Conservation (phyloP, 2,797 vertebrate species). For the Decapterus maruadsi region DNA sequence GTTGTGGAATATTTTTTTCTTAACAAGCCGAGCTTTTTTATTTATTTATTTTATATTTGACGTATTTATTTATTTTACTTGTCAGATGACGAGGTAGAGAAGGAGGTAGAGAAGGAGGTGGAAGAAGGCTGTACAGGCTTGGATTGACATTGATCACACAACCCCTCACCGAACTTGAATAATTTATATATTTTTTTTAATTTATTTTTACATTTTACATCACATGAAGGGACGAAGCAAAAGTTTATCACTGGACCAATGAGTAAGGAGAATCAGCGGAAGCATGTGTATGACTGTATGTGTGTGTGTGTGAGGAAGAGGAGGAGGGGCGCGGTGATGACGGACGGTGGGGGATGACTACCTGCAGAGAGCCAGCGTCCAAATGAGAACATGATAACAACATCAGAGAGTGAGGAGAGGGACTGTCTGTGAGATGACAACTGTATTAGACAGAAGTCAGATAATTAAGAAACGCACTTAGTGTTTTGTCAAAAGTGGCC, state of each 20-base stretch:
- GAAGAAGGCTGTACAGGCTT: not conserved
- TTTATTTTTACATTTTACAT: not conserved
- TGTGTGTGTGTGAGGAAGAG: slow-evolving; percentile 20
- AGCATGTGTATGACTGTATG: slow-evolving; percentile 8
- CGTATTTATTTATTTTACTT: slow-evolving; percentile 50
- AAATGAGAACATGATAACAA: slow-evolving; percentile 86
- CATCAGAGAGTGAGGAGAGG: slow-evolving; percentile 76
- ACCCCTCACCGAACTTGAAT: not conserved
- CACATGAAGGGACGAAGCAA: not conserved
- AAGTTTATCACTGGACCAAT: slow-evolving; percentile 22
- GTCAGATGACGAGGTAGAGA: slow-evolving; percentile 69
- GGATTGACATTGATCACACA: slow-evolving; percentile 54
- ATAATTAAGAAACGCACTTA: slow-evolving; percentile 86
- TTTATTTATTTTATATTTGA: slow-evolving; percentile 33
- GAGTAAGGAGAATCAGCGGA: slow-evolving; percentile 26
- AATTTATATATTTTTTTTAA: not conserved
- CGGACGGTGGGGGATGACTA: slow-evolving; percentile 65
- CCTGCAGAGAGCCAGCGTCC: slow-evolving; percentile 83
- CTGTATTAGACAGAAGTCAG: slow-evolving; percentile 79
- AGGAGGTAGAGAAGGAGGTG: slow-evolving; percentile 38
- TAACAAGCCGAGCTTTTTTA: slow-evolving; percentile 67
- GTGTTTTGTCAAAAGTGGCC: slow-evolving; percentile 86
- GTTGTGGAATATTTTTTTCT: slow-evolving; percentile 80
- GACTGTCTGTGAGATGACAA: slow-evolving; percentile 83
- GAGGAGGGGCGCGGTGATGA: slow-evolving; percentile 35